These are phyloP conservation scores for Amphimedon queenslandica DNA, from an alignment of 37 sponge, comb jelly and placozoan genomes.

Conservation along the genomic window DNA sequence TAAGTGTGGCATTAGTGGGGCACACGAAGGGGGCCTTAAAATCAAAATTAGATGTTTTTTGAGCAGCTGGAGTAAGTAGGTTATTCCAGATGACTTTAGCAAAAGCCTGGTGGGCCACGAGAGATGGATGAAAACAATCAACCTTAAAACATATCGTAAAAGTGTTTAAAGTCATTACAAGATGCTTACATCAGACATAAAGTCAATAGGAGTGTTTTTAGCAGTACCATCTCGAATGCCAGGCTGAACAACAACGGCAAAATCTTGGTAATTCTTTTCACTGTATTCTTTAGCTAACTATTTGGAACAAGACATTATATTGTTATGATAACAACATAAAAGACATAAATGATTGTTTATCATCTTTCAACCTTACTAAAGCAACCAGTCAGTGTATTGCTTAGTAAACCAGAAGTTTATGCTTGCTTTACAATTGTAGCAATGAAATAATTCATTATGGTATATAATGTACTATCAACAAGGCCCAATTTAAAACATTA, in stretches of 20 bases:
- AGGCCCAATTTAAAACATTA: too few relatives aligned
- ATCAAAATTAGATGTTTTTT: constrained; percentile 56
- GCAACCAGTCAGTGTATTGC: too few relatives aligned
- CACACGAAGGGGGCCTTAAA: constrained; percentile 43
- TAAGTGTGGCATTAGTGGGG: constrained; percentile 59
- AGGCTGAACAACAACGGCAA: constrained; percentile 75
- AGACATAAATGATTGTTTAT: too few relatives aligned
- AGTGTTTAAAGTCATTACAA: neutral
- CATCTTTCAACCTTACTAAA: too few relatives aligned
- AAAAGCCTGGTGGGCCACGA: constrained; percentile 63
- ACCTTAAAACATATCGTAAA: constrained; percentile 26
- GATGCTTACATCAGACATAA: constrained; percentile 58
- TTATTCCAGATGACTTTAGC: constrained; percentile 83
- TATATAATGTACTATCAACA: too few relatives aligned
- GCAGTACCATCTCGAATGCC: constrained; percentile 39
- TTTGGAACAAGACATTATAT: neutral
- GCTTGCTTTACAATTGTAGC: too few relatives aligned
- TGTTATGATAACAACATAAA: too few relatives aligned
- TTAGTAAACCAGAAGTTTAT: too few relatives aligned
- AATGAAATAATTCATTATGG: too few relatives aligned
- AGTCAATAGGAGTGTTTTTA: constrained; percentile 43
- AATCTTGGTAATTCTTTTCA: constrained; percentile 51
- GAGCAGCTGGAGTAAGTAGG: constrained; percentile 70
- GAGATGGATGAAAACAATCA: constrained; percentile 86
- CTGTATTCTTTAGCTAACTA: neutral